Conservation (phyloP, 2,797 vertebrate genomes). For the Enoplosus armatus region DNA sequence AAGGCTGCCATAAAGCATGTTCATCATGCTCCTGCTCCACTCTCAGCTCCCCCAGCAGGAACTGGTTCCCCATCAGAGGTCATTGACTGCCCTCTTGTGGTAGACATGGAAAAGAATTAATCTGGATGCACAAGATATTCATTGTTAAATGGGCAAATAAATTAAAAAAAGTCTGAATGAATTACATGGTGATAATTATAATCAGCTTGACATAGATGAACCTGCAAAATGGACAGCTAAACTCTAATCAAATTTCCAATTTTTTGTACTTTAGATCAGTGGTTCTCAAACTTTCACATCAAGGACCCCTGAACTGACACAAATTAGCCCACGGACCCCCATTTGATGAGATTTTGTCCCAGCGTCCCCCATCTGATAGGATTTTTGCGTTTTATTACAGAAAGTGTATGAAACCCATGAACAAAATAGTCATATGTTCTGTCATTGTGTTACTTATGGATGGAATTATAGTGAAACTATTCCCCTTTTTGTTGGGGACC, state of each 20-base stretch:
- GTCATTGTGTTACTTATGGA: too few species aligned
- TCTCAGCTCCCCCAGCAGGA: constrained; percentile 15
- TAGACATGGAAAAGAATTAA: not conserved
- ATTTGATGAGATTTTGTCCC: too few species aligned
- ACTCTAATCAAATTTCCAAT: not conserved
- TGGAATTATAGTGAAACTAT: too few species aligned
- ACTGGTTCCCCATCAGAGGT: not conserved
- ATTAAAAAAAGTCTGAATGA: not conserved
- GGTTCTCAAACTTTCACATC: too few species aligned
- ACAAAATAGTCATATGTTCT: too few species aligned
- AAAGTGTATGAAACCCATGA: too few species aligned
- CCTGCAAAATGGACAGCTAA: not conserved
- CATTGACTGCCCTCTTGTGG: constrained; percentile 75
- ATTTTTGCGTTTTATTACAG: too few species aligned
- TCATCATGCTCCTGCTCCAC: constrained; percentile 43
- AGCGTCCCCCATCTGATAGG: too few species aligned
- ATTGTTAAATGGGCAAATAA: not conserved
- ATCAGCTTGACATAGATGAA: not conserved
- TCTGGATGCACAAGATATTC: not conserved
- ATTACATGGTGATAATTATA: not conserved
- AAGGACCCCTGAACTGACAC: too few species aligned
- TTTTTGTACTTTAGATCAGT: too few species aligned
- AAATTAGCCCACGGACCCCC: too few species aligned
- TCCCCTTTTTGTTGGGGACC: too few species aligned
- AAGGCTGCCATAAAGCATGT: constrained; percentile 48